These are phyloP conservation scores for Endotricha flammealis DNA, from an alignment of 2,888 invertebrate genomes.

Conservation along the genomic window DNA sequence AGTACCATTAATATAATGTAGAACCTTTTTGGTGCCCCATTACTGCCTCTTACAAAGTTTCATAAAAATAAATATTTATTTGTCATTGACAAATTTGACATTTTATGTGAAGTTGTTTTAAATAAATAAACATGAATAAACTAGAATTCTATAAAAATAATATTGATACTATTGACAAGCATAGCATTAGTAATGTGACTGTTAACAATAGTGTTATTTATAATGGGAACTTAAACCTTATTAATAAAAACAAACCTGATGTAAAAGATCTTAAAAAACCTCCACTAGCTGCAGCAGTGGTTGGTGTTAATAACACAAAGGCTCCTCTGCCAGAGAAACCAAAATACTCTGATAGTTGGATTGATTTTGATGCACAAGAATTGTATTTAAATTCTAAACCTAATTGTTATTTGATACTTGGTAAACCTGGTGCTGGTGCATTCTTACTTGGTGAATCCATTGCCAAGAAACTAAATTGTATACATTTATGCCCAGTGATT, in stretches of 20 bases:
- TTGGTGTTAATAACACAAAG: constrained; percentile 58
- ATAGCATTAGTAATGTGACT: constrained; percentile 28
- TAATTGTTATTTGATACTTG: constrained; percentile 76
- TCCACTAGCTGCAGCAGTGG: constrained; percentile 48
- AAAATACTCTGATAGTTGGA: constrained; percentile 53
- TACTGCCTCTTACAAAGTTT: constrained; percentile 13
- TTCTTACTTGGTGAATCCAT: constrained; percentile 74
- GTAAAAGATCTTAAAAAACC: constrained; percentile 20
- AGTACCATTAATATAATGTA: too few relatives aligned
- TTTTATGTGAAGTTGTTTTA: constrained; percentile 7
- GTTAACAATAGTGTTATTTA: constrained; percentile 35
- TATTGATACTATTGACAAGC: constrained; percentile 40
- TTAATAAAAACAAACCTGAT: constrained; percentile 21
- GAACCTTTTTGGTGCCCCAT: too few relatives aligned
- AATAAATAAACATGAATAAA: too few relatives aligned
- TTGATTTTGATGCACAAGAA: constrained; percentile 72
- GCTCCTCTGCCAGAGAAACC: constrained; percentile 35
- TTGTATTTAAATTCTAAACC: constrained; percentile 70
- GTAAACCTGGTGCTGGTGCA: constrained; percentile 77
- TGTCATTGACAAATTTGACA: constrained; percentile 13
- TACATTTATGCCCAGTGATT: constrained; percentile 77
- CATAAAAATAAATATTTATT: constrained; percentile 6
- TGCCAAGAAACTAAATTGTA: constrained; percentile 75
- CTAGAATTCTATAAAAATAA: constrained; percentile 37
- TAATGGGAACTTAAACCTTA: constrained; percentile 30